Conservation (phyloP, 1,140 invertebrate genomes). For the Drosophila teissieri region DNA sequence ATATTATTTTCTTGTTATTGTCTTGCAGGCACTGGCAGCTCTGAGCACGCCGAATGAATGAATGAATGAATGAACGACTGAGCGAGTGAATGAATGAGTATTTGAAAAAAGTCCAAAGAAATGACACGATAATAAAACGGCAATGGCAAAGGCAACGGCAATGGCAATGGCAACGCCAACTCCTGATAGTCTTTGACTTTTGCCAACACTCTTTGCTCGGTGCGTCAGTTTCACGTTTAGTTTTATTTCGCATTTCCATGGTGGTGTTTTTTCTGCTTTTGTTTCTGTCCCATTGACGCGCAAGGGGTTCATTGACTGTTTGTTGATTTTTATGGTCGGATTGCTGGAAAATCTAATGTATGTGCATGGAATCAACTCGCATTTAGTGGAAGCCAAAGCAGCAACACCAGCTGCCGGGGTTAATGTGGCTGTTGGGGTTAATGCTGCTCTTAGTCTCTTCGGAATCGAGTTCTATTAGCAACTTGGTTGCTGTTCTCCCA, state of each 20-base stretch:
- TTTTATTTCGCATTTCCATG: slow-evolving; percentile 23
- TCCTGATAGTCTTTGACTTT: slow-evolving; percentile 43
- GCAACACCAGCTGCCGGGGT: slow-evolving; percentile 17
- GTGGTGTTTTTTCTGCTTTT: slow-evolving; percentile 3
- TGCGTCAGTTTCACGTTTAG: slow-evolving; percentile 46
- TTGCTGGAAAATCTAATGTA: slow-evolving; percentile 55
- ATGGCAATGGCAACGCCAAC: slow-evolving; percentile 9
- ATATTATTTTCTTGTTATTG: slow-evolving; percentile 78
- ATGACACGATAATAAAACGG: slow-evolving; percentile 69
- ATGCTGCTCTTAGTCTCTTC: not conserved
- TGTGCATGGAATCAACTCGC: slow-evolving; percentile 26
- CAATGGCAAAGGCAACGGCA: slow-evolving; percentile 25
- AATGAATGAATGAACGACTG: slow-evolving; percentile 56
- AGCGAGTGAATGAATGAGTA: slow-evolving; percentile 56
- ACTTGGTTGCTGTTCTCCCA: not conserved
- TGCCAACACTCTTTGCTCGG: slow-evolving; percentile 17
- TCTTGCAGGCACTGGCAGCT: slow-evolving; percentile 37
- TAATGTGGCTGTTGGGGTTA: slow-evolving; percentile 4
- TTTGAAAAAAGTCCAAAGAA: slow-evolving; percentile 57
- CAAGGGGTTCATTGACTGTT: slow-evolving; percentile 73
- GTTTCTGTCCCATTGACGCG: slow-evolving; percentile 51
- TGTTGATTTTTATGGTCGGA: slow-evolving; percentile 73
- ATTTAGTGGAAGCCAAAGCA: slow-evolving; percentile 22
- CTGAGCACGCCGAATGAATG: slow-evolving; percentile 25
- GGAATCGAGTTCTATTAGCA: not conserved